Percentiles rank a stretch among this genome's conserved stretches.
These are phyloP conservation scores for Phaonia tiefii DNA, from an alignment of 2,888 invertebrate genomes.

Conservation along the genomic window DNA sequence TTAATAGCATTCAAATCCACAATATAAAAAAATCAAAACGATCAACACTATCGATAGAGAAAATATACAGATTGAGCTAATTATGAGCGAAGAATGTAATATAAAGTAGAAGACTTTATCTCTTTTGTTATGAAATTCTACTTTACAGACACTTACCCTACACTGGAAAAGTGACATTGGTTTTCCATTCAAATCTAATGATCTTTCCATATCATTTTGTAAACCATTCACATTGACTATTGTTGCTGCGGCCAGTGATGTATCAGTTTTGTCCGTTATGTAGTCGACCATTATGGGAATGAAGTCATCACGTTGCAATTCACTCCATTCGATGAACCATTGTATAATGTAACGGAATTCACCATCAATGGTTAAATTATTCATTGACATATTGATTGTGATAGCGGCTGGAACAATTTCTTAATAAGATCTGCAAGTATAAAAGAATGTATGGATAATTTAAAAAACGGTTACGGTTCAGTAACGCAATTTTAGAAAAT, in stretches of 20 bases:
- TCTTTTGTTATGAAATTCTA: too few relatives aligned
- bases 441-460: too few relatives aligned
- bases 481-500: too few relatives aligned
- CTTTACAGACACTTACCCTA: conserved; percentile 84
- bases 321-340: conserved; percentile 95
- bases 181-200: conserved; percentile 83
- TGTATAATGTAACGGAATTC: conserved; percentile 91
- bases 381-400: conserved; percentile 81
- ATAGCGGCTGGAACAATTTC: conserved; percentile 43
- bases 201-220: conserved; percentile 83
- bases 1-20: too few relatives aligned
- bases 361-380: conserved; percentile 84
- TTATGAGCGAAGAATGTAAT: too few relatives aligned
- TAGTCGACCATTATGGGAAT: conserved; percentile 87
- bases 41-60: too few relatives aligned
- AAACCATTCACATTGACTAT: conserved; percentile 87
- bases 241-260: conserved; percentile 77
- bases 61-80: too few relatives aligned
- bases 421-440: conserved; percentile 26
- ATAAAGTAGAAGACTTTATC: too few relatives aligned
- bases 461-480: conserved; percentile 37
- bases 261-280: conserved; percentile 67
- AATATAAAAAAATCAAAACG: too few relatives aligned
- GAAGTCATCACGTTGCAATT: conserved; percentile 92
- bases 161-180: conserved; percentile 92